phyloP scores from a whole-genome alignment of 2,797 vertebrate genomes.

The Microctenopoma lineatum region DNA sequence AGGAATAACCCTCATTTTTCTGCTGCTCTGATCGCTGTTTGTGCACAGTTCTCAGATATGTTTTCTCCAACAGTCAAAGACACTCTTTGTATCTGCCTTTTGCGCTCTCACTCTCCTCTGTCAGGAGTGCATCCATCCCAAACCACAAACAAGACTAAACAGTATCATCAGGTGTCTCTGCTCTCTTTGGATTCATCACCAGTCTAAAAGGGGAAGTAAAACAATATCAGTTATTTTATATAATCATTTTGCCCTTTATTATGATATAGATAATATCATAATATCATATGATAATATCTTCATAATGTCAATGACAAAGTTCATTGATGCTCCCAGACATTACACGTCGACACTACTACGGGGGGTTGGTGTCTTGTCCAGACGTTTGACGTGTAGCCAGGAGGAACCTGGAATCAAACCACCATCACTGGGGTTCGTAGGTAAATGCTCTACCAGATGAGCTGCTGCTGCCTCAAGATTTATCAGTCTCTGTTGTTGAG shows the following conservation, averaged over 20 bases:
- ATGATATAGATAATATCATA: too few species aligned
- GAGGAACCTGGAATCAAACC: too few species aligned
- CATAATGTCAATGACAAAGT: too few species aligned
- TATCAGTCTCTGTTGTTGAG: neutral
- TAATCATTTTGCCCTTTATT: too few species aligned
- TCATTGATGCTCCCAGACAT: too few species aligned
- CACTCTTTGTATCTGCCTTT: constrained; percentile 34
- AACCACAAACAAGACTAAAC: constrained; percentile 15
- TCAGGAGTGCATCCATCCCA: constrained; percentile 21
- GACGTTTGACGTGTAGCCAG: too few species aligned
- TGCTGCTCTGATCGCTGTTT: constrained; percentile 52
- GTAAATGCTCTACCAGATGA: too few species aligned
- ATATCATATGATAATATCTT: too few species aligned
- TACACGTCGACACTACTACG: too few species aligned
- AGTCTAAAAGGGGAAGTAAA: neutral
- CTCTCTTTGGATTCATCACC: constrained; percentile 2
- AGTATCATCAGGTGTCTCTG: constrained; percentile 3
- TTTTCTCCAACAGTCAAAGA: constrained; percentile 38
- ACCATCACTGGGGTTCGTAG: too few species aligned
- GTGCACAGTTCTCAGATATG: constrained; percentile 47
- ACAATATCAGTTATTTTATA: neutral
- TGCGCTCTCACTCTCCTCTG: constrained; percentile 20
- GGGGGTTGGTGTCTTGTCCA: too few species aligned
- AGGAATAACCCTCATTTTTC: constrained; percentile 60
- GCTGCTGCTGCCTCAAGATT: too few species aligned